phyloP scores from a whole-genome alignment of 2,888 invertebrate species.

The Arctia plantaginis region DNA sequence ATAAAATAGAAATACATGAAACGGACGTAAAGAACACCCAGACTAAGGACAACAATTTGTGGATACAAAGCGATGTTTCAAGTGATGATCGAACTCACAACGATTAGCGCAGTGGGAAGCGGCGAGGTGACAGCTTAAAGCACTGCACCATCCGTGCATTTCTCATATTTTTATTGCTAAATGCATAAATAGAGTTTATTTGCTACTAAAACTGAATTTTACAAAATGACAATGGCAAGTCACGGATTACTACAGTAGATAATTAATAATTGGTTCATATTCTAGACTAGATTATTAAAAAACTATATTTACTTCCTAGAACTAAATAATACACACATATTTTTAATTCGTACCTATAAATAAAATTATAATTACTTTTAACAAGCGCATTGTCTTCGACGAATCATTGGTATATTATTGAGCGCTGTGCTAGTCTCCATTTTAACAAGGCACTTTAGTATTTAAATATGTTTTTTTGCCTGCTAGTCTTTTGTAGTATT shows the following conservation, averaged over 20 bases:
- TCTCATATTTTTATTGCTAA: not conserved
- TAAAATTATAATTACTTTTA: not conserved
- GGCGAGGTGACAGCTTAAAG: too few species aligned
- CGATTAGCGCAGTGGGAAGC: too few species aligned
- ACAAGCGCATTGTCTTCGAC: not conserved
- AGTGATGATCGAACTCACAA: too few species aligned
- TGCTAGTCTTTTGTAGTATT: constrained; percentile 16
- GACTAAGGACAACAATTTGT: too few species aligned
- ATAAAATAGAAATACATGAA: too few species aligned
- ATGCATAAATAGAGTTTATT: not conserved
- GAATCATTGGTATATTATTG: not conserved
- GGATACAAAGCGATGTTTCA: too few species aligned
- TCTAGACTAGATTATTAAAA: not conserved
- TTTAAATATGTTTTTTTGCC: constrained; percentile 4
- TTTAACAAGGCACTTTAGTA: not conserved
- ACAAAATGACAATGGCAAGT: not conserved
- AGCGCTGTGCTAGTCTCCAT: not conserved
- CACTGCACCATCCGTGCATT: too few species aligned
- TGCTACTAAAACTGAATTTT: not conserved
- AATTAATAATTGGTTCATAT: not conserved
- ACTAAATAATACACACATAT: not conserved
- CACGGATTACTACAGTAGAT: not conserved
- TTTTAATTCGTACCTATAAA: not conserved
- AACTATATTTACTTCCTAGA: constrained; percentile 2
- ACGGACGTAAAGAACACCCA: too few species aligned